Base-by-base conservation (phyloP, 2,888 invertebrate species). In the Xestia xanthographa region DNA sequence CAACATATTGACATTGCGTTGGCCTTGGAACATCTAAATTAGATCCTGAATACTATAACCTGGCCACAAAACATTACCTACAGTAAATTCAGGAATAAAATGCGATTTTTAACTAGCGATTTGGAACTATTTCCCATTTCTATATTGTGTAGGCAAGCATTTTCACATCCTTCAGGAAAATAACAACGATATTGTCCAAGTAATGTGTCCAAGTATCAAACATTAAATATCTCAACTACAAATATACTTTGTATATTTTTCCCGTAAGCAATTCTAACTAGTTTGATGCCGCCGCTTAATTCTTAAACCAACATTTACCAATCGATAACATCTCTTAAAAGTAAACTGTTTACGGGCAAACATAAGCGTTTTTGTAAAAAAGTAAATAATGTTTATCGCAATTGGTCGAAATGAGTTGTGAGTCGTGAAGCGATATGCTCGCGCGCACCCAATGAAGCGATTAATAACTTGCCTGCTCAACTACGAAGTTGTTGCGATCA, bases 381-480 rank as follows among this genome's bases (percentile, higher is more conserved):
- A 73, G 67, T 75, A 77, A 78, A 85, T 76, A 80, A 70, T 38
- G 66, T 73, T 80, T 81, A 85, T 82, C 72, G 50, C 65, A 79
- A 86, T 65, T 77, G 26, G 63, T 69, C 67, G 45, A 41, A 80
- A 66, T 62, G 53, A 80, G 43, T 63, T 58, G 67, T 73, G 62
- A 78, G 72, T 78, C 22, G 72, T 72, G 58, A 79, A 68, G 58
- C 48, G 72, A 81, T 83, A 87, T 86, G 84, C 81, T 72, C 73
- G 66, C 77, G 83, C 88, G 87, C 84, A 88, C 63, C 68, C 84
- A 89, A 88, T 89, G 84, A 79, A 86, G 85, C 88, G 88, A 79
- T 83, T 89, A 91, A 91, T 86, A 75, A 83, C 84, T 80, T 79
- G 82, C 75, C 78, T 75, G 76, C 79, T 88, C 80, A 68, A 80